A percentile compares a stretch with the other conserved stretches of the same genome.
Conservation (phyloP, 2,797 vertebrate genomes). For the Falco columbarius region DNA sequence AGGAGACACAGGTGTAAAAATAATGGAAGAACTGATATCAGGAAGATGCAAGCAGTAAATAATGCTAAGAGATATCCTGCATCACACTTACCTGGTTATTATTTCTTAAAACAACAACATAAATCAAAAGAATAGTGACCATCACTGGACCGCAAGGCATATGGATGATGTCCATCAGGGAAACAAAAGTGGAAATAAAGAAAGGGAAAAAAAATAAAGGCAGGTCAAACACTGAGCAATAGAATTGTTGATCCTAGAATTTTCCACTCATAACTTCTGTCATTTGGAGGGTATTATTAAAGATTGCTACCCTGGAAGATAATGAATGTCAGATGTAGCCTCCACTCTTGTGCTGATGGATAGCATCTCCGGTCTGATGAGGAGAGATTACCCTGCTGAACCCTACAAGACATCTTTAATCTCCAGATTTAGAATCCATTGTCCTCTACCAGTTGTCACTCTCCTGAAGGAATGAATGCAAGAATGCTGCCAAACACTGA, state of each 20-base stretch:
- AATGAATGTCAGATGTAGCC: conserved; percentile 22
- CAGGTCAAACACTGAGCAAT: background rate
- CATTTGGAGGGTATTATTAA: background rate
- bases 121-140: background rate
- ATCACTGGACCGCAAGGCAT: background rate
- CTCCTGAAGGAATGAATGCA: conserved; percentile 31
- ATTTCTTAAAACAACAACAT: background rate
- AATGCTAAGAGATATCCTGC: background rate
- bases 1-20: background rate
- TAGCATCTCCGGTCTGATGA: conserved; percentile 50
- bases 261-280: conserved; percentile 45
- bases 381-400: conserved; percentile 59
- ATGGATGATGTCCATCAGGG: background rate
- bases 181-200: background rate
- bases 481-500: background rate
- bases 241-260: conserved; percentile 24
- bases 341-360: conserved; percentile 16
- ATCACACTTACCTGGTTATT: background rate
- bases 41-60: background rate
- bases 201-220: background rate
- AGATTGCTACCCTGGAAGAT: conserved; percentile 42
- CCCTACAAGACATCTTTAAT: conserved; percentile 58
- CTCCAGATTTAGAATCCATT: conserved; percentile 54
- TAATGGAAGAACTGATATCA: background rate
- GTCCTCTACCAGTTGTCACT: background rate